A percentile compares a stretch with the other conserved stretches of the same genome.
These are phyloP conservation scores for Varanus salvator DNA, from an alignment of 2,113 vertebrate genomes.

Conservation along the genomic window DNA sequence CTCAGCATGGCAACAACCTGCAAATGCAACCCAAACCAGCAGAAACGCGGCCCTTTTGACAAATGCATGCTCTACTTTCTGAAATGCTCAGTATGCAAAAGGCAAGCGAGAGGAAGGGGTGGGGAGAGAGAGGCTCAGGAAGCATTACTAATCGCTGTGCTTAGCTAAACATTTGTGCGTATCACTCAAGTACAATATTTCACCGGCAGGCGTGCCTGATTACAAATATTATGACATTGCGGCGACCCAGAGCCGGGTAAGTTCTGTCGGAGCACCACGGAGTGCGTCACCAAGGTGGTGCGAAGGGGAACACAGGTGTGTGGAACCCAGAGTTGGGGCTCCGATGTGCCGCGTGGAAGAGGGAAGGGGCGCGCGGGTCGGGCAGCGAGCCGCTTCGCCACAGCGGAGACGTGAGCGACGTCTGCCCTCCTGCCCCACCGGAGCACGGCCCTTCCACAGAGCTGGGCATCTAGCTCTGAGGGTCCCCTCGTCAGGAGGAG, in stretches of 20 bases:
- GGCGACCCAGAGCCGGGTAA: not conserved
- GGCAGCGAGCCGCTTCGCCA: not conserved
- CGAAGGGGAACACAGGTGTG: not conserved
- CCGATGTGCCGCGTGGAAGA: not conserved
- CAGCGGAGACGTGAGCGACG: not conserved
- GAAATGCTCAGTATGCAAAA: not conserved
- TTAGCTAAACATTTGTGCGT: not conserved
- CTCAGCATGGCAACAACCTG: not conserved
- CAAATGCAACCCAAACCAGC: not conserved
- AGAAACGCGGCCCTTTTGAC: not conserved
- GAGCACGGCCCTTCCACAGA: not conserved
- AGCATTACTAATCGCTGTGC: not conserved
- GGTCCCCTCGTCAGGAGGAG: too few species aligned
- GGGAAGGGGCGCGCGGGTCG: too few species aligned
- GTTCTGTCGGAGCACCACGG: not conserved
- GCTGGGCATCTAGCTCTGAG: too few species aligned
- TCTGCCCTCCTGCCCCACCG: too few species aligned
- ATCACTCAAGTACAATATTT: not conserved
- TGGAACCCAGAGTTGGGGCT: not conserved
- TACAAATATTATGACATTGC: not conserved
- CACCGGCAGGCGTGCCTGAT: not conserved
- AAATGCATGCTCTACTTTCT: not conserved
- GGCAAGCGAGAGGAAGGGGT: not conserved
- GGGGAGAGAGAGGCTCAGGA: not conserved
- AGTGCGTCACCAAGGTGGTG: not conserved